phyloP scores from a whole-genome alignment of 2,888 invertebrate species.

The Eupithecia insigniata region DNA sequence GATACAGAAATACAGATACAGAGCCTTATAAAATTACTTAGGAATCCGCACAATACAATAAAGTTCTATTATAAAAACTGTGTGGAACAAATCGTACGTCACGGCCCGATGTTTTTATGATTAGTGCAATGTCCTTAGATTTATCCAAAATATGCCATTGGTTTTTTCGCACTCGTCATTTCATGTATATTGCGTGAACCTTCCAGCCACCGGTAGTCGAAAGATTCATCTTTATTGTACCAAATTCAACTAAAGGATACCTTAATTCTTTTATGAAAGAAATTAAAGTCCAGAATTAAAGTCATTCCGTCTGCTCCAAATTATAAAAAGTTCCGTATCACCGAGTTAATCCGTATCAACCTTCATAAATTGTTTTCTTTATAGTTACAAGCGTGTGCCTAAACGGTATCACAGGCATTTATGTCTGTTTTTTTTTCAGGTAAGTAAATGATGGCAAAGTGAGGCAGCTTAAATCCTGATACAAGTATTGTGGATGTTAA shows the following conservation, averaged over 20 bases:
- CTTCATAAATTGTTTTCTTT: slow-evolving; percentile 51
- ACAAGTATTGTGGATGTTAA: slow-evolving; percentile 19
- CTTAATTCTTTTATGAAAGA: slow-evolving; percentile 14
- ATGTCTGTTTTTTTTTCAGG: slow-evolving; percentile 61
- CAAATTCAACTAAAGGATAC: not conserved
- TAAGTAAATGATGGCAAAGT: slow-evolving; percentile 48
- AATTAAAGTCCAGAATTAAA: slow-evolving; percentile 37
- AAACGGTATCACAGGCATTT: slow-evolving; percentile 53
- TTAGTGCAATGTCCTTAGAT: slow-evolving; percentile 5
- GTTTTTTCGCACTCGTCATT: not conserved
- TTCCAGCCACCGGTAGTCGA: not conserved
- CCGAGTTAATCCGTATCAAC: slow-evolving; percentile 48
- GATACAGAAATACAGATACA: not conserved
- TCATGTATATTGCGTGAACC: not conserved
- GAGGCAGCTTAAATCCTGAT: slow-evolving; percentile 21
- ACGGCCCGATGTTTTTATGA: slow-evolving; percentile 1
- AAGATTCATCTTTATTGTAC: not conserved
- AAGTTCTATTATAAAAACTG: not conserved
- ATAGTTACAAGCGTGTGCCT: slow-evolving; percentile 49
- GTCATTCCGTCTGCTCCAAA: slow-evolving; percentile 30
- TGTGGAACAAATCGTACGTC: slow-evolving; percentile 3
- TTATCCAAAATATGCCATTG: not conserved
- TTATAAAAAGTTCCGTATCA: slow-evolving; percentile 48
- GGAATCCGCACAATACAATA: not conserved
- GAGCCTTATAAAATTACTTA: not conserved